phyloP scores from a whole-genome alignment of 1,140 invertebrate genomes.

The Drosophila micromelanica region DNA sequence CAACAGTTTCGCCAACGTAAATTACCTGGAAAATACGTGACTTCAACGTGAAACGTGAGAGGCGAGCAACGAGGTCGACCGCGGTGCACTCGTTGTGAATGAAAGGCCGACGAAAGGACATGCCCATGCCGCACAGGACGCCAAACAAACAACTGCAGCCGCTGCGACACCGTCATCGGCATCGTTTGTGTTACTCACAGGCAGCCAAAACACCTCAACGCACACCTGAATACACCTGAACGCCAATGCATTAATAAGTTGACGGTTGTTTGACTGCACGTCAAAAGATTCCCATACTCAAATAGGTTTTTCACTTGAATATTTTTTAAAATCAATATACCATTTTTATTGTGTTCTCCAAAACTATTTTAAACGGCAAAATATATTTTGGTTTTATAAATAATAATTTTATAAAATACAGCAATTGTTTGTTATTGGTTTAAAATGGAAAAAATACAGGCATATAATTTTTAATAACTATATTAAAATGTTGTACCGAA shows the following conservation, averaged over 20 bases:
- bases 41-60: slow-evolving; percentile 72
- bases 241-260: slow-evolving; percentile 2
- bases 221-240: slow-evolving; percentile 12
- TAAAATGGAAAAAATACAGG: no score
- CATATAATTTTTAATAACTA: no score
- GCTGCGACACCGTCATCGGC: not conserved
- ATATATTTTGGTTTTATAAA: no score
- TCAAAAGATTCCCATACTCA: not conserved
- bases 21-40: slow-evolving; percentile 83
- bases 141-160: slow-evolving; percentile 51
- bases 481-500: no score
- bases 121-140: slow-evolving; percentile 26
- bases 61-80: slow-evolving; percentile 33
- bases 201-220: slow-evolving; percentile 11
- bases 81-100: slow-evolving; percentile 43
- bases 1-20: slow-evolving; percentile 81
- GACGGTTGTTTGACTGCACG: slow-evolving; percentile 18
- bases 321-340: not conserved
- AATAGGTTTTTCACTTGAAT: not conserved
- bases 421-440: no score
- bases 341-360: no score
- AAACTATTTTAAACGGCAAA: no score
- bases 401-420: no score
- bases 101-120: slow-evolving; percentile 45
- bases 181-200: slow-evolving; percentile 23